Percentiles rank a stretch among this genome's conserved stretches.
phyloP scores from a whole-genome alignment of 1,140 invertebrate species.

The Metopolophium dirhodum region DNA sequence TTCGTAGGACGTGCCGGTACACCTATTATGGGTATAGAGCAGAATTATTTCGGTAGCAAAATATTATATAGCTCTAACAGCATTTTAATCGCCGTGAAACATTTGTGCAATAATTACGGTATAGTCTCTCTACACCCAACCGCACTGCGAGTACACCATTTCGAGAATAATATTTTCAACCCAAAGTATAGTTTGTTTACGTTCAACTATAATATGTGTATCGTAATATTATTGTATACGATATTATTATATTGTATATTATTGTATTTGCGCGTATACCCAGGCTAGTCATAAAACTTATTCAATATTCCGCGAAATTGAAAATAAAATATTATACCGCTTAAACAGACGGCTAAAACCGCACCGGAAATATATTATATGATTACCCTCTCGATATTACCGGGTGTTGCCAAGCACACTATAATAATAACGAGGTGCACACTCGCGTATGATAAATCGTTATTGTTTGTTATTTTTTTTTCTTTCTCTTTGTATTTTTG shows the following conservation, averaged over 20 bases:
- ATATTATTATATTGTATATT: background rate
- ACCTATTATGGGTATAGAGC: background rate
- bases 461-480: slow-evolving; percentile 37
- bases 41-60: background rate
- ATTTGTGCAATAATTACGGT: background rate
- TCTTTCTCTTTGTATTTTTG: background rate
- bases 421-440: slow-evolving; percentile 50
- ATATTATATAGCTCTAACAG: background rate
- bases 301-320: slow-evolving; percentile 14
- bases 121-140: background rate
- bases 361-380: background rate
- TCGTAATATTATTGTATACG: too few species aligned
- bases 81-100: slow-evolving; percentile 14
- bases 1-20: background rate
- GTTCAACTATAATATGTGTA: background rate
- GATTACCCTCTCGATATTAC: slow-evolving; percentile 12
- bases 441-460: slow-evolving; percentile 53
- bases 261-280: background rate
- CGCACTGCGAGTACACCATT: background rate
- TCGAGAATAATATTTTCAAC: background rate
- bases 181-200: background rate
- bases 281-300: background rate
- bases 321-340: slow-evolving; percentile 14
- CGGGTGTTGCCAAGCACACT: slow-evolving; percentile 8
- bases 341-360: background rate